Base-by-base conservation (phyloP, 2,797 vertebrate species). In the Oceanodroma leucorhoa region DNA sequence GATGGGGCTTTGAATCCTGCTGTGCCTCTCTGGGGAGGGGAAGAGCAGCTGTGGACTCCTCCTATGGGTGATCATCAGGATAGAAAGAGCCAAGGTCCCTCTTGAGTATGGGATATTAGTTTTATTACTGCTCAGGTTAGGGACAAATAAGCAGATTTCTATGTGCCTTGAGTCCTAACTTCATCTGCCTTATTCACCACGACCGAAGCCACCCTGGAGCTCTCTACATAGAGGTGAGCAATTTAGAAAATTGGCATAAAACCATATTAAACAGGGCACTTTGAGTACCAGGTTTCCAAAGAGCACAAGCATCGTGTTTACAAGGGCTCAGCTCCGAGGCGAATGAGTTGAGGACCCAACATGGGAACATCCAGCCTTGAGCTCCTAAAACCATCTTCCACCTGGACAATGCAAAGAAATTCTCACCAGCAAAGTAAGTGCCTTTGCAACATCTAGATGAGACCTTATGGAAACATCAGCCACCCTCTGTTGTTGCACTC, bases 31-130 rank as follows among this genome's bases (percentile, higher is more conserved):
- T 12, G 15, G 26, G 26, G 43, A 40, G 17, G 34, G 11, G 8
- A 30, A 50, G 8, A 43, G 34, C 0, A 1, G 40, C n/a, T 40
- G 16, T 6, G 61, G 53, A 10, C 23, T 41, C 32, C 18, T 61
- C 24, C 45, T 11, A 2, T 6, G 36, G 26, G 27, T 30, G 26
- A 26, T 10, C 27, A 23, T 40, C 41, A 14, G 43, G 22, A 23
- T 9, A 27, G 36, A 41, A 45, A 62, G 24, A 36, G 24, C 27
- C 58, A 72, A 36, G 8, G 22, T 36, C 24, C 15, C 5, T 23
- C 50, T 46, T 30, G 24, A 60, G 1, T 1, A 2, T 0, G 4
- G 14, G 21, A 5, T 1, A 5, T 58, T 6, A 21, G 3, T 11
- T 78, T 48, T 32, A 5, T 73, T 36, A 22, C 3, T 27, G 18